Evolutionary conservation across 2,113 vertebrate genomes (phyloP).

Genomic region (Phyllostomus hastatus): DNA sequence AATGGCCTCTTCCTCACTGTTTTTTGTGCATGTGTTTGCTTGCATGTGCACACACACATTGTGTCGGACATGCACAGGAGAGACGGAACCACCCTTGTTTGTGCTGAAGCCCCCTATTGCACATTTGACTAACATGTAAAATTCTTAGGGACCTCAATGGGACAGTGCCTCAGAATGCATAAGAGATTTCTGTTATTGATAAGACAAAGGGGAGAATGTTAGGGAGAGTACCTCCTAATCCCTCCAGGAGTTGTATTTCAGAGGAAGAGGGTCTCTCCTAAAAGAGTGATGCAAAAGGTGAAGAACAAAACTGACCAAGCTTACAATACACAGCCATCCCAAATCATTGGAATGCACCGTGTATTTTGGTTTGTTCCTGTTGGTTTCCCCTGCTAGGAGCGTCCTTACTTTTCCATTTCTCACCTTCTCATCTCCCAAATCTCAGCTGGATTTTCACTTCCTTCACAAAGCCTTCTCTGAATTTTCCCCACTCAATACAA

Average conservation of each 20-base stretch:
- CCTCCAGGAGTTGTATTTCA: not conserved
- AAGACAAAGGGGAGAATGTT: not conserved
- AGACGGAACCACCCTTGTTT: not conserved
- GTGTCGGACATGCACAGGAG: not conserved
- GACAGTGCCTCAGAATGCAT: conserved; percentile 11
- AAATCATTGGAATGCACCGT: rapidly evolving
- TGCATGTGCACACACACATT: not conserved
- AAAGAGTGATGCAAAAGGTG: not conserved
- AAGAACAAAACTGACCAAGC: not conserved
- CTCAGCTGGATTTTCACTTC: not conserved
- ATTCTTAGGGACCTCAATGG: not conserved
- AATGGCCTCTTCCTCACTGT: not conserved
- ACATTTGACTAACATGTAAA: conserved; percentile 32
- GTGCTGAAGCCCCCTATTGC: not conserved
- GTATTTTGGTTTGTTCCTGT: not conserved
- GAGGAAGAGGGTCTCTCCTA: not conserved
- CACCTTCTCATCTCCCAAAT: not conserved
- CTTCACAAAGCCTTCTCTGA: not conserved
- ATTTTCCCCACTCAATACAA: not conserved
- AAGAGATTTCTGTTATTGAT: conserved; percentile 36
- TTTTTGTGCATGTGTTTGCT: not conserved
- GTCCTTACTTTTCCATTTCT: not conserved
- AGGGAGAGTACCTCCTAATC: not conserved
- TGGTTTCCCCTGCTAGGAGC: not conserved
- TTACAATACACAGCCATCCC: rapidly evolving